Evolutionary conservation across 2,113 vertebrate species (phyloP), one percentile per base, ranked within the genome.

Genomic region (Nettapus auritus): DNA sequence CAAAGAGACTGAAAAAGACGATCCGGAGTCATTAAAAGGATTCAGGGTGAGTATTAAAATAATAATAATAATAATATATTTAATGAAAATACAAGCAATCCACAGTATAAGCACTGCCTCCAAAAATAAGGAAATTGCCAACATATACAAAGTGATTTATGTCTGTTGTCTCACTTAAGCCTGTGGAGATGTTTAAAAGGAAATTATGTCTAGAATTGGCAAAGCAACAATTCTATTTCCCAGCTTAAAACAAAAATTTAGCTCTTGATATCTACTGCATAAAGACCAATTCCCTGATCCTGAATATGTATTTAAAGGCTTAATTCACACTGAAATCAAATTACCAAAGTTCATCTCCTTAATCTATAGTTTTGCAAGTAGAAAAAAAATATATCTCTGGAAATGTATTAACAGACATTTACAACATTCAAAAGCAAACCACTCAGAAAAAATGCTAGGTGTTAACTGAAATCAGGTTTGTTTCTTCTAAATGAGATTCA

Each of bases 1-100:
- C n/a, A n/a, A n/a, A n/a, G 34, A 88, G 25, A 69, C 77, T 82
- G 83, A 20, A 94, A 96, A 95, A 88, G 86, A 90, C 5, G 77
- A 95, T 82, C 48, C 60, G 78, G 76, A 81, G 77, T 33, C 22
- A 44, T 11, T 34, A 26, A 74, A 68, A 83, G 8, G 3, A 79
- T 56, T 36, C 0, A 1, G 36, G 40, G 38, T 56, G 21, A 94
- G 40, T 12, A 50, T 55, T 66, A 16, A 6, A 12, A 42, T 19
- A 70, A 55, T n/a, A 69, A 52, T 26, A 71, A 25, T 33, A 74
- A 34, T 38, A 70, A 63, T 34, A 83, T 50, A 63, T 60, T 40
- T 42, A 70, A 69, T 42, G 9, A 67, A 85, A 93, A 83, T 44
- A 59, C 5, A 53, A 59, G 21, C 14, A 57, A 62, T 64, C 88